phyloP scores from a whole-genome alignment of 2,113 vertebrate species.

The Peromyscus californicus region DNA sequence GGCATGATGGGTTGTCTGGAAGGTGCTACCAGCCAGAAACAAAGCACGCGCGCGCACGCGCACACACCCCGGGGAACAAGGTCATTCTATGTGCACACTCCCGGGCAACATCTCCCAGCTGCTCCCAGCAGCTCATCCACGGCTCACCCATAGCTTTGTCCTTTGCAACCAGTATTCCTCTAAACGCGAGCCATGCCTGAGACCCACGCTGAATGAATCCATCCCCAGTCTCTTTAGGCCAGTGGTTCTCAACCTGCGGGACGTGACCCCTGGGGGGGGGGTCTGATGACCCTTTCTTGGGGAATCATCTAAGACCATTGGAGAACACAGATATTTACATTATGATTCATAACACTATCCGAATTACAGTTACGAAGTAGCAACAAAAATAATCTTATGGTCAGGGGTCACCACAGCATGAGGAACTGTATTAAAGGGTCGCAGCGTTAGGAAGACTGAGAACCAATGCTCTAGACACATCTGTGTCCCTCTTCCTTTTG shows the following conservation, averaged over 20 bases:
- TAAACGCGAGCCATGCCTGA: background rate
- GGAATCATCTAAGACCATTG: background rate
- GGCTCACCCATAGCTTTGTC: background rate
- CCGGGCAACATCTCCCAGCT: background rate
- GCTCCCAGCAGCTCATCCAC: background rate
- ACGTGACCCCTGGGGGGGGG: background rate
- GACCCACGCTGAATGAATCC: background rate
- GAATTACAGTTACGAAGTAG: background rate
- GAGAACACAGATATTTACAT: background rate
- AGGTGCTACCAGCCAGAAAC: background rate
- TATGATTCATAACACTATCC: background rate
- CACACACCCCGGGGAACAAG: background rate
- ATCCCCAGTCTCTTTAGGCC: background rate
- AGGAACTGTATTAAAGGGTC: background rate
- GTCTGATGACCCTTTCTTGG: background rate
- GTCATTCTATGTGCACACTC: background rate
- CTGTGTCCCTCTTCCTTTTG: background rate
- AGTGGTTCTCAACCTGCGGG: background rate
- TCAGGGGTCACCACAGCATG: background rate
- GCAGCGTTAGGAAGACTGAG: background rate
- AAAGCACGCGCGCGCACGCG: too few species aligned
- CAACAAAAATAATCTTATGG: background rate
- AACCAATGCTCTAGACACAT: background rate
- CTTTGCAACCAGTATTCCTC: background rate
- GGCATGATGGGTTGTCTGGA: background rate